Percentiles rank a stretch among this genome's conserved stretches.
These are phyloP conservation scores for Seladonia tumulorum DNA, from an alignment of 2,888 invertebrate species.

Conservation along the genomic window DNA sequence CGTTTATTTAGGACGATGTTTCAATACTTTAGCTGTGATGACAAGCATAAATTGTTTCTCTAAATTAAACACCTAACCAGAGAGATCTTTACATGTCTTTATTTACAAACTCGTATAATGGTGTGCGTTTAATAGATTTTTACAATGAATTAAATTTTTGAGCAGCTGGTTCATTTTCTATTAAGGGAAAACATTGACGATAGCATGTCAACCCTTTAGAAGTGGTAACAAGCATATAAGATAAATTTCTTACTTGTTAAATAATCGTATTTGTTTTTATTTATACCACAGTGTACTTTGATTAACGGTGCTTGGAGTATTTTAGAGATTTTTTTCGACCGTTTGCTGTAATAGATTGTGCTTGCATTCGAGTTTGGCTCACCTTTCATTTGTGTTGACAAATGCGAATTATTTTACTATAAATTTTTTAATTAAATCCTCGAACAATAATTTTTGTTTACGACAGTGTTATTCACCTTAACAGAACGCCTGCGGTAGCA, in stretches of 20 bases:
- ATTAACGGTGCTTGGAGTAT: not conserved
- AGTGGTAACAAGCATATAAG: conserved; percentile 31
- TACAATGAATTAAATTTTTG: not conserved
- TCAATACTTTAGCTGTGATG: not conserved
- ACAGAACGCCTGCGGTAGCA: not conserved
- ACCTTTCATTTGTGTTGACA: not conserved
- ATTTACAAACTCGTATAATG: not conserved
- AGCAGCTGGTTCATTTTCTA: not conserved
- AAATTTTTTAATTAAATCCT: not conserved
- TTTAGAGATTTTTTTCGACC: not conserved
- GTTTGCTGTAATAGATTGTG: not conserved
- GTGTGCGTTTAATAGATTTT: not conserved
- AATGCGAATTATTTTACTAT: not conserved
- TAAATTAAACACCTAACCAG: not conserved
- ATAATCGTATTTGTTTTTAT: not conserved
- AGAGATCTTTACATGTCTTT: not conserved
- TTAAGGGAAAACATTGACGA: not conserved
- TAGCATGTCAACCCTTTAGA: conserved; percentile 8
- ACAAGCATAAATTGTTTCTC: not conserved
- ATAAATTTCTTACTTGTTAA: not conserved
- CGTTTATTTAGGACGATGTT: not conserved
- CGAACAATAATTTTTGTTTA: not conserved
- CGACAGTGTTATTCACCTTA: not conserved
- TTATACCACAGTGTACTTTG: not conserved
- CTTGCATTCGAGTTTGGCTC: not conserved